Conservation (phyloP, 1,140 invertebrate genomes). For the Dendrolimus kikuchii region DNA sequence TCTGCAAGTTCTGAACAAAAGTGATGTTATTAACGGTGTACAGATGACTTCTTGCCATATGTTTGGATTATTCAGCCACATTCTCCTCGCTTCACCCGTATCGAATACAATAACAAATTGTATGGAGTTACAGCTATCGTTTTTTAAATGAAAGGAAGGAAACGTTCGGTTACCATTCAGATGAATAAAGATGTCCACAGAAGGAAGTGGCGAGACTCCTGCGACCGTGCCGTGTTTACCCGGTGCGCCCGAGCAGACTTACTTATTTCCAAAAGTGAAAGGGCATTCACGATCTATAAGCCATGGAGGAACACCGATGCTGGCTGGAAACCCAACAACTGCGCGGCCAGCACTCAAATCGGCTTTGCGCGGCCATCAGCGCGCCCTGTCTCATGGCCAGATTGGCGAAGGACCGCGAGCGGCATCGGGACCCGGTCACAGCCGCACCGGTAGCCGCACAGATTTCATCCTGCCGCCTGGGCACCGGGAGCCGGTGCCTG, state of each 20-base stretch:
- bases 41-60: conserved; percentile 66
- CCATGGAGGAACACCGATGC: conserved; percentile 79
- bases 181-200: conserved; percentile 73
- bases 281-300: conserved; percentile 85
- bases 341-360: conserved; percentile 75
- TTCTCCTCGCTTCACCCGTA: conserved; percentile 20
- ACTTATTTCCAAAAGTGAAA: conserved; percentile 72
- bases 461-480: conserved; percentile 90
- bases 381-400: conserved; percentile 90
- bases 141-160: conserved; percentile 63
- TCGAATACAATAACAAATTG: conserved; percentile 14
- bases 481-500: conserved; percentile 75
- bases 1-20: conserved; percentile 28
- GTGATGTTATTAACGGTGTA: conserved; percentile 56
- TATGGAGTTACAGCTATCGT: conserved; percentile 6
- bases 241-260: conserved; percentile 74
- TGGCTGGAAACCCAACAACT: conserved; percentile 63
- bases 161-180: conserved; percentile 39
- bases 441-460: conserved; percentile 86
- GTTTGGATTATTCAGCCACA: conserved; percentile 42
- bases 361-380: conserved; percentile 82
- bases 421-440: conserved; percentile 77
- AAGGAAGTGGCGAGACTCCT: conserved; percentile 71
- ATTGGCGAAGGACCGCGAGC: conserved; percentile 75
- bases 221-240: conserved; percentile 58